These are phyloP conservation scores for Dryomyza anilis DNA, from an alignment of 2,888 invertebrate species.

Conservation along the genomic window DNA sequence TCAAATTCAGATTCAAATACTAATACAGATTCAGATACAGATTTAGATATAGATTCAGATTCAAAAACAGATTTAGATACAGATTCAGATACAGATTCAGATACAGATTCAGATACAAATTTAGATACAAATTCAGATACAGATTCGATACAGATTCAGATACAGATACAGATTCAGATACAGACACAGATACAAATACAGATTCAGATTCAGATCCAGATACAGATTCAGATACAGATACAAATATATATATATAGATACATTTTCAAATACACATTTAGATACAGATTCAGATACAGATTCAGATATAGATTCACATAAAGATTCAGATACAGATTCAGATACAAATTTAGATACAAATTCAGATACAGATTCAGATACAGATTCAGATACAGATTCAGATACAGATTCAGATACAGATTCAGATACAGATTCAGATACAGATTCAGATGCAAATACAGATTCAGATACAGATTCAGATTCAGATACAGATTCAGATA, in stretches of 20 bases:
- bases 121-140: not conserved
- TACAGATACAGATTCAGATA: not conserved
- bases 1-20: no score
- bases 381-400: not conserved
- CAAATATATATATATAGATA: no score
- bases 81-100: not conserved
- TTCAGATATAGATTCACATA: not conserved
- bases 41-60: not conserved
- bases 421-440: not conserved
- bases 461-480: not conserved
- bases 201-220: no score
- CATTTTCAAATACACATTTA: no score
- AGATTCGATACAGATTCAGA: not conserved
- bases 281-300: not conserved
- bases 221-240: no score
- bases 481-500: not conserved
- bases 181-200: not conserved
- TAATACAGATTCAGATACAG: no score
- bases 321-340: not conserved
- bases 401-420: not conserved
- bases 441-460: not conserved
- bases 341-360: not conserved
- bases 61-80: not conserved
- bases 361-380: not conserved
- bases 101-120: not conserved